These are phyloP conservation scores for Engystomops pustulosus DNA, from an alignment of 2,113 vertebrate species.

Conservation along the genomic window DNA sequence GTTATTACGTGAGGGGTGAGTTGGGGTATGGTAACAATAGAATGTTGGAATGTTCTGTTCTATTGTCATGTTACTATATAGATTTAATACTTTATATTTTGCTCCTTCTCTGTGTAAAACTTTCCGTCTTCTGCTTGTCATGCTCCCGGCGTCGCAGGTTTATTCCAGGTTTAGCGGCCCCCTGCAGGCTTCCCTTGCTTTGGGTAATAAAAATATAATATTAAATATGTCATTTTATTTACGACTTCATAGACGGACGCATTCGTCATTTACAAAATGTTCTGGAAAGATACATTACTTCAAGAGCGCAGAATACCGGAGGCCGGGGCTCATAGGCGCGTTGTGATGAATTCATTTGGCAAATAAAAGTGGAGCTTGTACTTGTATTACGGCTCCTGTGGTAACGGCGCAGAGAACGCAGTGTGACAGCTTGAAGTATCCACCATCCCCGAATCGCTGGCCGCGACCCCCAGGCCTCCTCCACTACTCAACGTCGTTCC, in stretches of 20 bases:
- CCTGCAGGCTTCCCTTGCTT: slow-evolving; percentile 5
- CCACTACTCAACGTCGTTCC: neutral
- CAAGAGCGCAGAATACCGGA: neutral
- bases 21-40: too few relatives aligned
- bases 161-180: neutral
- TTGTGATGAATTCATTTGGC: slow-evolving; percentile 34
- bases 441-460: neutral
- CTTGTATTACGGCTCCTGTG: neutral
- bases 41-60: too few relatives aligned
- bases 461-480: slow-evolving; percentile 1
- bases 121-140: neutral
- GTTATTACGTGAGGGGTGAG: too few relatives aligned
- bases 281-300: slow-evolving; percentile 2
- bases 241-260: neutral
- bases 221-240: slow-evolving; percentile 19
- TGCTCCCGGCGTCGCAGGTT: neutral
- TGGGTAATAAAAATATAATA: slow-evolving; percentile 2
- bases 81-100: too few relatives aligned
- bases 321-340: neutral
- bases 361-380: neutral
- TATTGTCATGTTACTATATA: too few relatives aligned
- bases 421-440: slow-evolving; percentile 41
- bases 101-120: neutral
- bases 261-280: slow-evolving; percentile 18
- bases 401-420: neutral